These are phyloP conservation scores for Baccha elongata DNA, from an alignment of 2,888 invertebrate species.

Conservation along the genomic window DNA sequence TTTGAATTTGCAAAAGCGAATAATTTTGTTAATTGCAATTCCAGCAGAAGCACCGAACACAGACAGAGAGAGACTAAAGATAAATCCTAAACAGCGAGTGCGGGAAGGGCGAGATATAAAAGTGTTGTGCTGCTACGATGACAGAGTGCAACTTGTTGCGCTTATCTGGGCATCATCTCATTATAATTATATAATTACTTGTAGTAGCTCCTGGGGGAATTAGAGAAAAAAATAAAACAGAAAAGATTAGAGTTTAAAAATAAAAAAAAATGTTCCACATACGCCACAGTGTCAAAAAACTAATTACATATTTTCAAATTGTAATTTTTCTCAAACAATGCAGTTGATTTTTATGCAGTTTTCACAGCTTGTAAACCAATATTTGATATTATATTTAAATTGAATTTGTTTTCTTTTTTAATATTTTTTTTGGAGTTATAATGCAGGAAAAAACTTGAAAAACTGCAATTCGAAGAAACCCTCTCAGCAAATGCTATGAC, in stretches of 20 bases:
- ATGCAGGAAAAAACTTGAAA: no score
- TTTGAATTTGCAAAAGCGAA: conserved; percentile 63
- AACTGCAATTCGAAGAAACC: no score
- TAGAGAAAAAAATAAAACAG: conserved; percentile 25
- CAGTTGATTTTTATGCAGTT: neutral
- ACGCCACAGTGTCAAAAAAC: conserved; percentile 34
- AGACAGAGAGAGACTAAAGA: conserved; percentile 1
- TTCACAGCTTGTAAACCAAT: no score
- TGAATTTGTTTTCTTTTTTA: no score
- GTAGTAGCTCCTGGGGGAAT: conserved; percentile 9
- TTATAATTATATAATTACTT: conserved; percentile 61
- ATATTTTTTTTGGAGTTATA: no score
- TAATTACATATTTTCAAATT: neutral
- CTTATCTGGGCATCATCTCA: conserved; percentile 45
- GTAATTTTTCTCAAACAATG: neutral
- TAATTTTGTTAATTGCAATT: conserved; percentile 68
- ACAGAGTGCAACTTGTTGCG: conserved; percentile 60
- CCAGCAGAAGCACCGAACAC: neutral
- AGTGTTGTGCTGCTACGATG: conserved; percentile 16
- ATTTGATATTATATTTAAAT: no score
- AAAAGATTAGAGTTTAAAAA: conserved; percentile 17
- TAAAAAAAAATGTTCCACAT: conserved; percentile 32
- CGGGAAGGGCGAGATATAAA: neutral
- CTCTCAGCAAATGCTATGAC: no score
- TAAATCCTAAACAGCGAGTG: neutral